Conservation (phyloP, 2,797 vertebrate species). For the Molossus molossus region DNA sequence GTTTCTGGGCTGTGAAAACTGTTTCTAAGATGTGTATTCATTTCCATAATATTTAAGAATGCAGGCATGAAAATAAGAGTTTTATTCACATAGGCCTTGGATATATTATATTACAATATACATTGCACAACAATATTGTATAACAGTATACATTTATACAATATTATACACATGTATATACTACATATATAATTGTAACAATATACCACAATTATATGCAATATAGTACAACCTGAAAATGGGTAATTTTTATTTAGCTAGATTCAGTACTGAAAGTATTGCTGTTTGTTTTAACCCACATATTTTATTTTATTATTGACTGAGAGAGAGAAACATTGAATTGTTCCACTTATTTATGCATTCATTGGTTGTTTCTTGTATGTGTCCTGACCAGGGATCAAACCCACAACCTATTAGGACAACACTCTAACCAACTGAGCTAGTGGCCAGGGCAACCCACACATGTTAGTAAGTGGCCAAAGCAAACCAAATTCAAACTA, state of each 20-base stretch:
- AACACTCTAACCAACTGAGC: not conserved
- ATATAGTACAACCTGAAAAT: slow-evolving; percentile 16
- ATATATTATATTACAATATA: slow-evolving; percentile 20
- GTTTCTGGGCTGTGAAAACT: slow-evolving; percentile 29
- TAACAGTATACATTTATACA: slow-evolving; percentile 41
- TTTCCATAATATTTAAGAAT: slow-evolving; percentile 61
- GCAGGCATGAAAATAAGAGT: slow-evolving; percentile 29
- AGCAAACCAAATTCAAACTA: slow-evolving; percentile 24
- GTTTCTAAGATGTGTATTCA: slow-evolving; percentile 37
- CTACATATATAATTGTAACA: not conserved
- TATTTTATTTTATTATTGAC: not conserved
- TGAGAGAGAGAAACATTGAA: not conserved
- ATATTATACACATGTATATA: not conserved
- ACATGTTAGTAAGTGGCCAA: slow-evolving; percentile 12
- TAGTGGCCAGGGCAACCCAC: not conserved
- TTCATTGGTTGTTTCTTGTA: not conserved
- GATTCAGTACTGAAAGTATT: slow-evolving; percentile 49
- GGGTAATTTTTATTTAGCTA: slow-evolving; percentile 7
- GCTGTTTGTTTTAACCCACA: slow-evolving; percentile 22
- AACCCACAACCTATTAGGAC: not conserved
- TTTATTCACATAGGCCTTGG: slow-evolving; percentile 48
- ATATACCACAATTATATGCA: slow-evolving; percentile 14
- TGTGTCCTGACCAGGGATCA: not conserved
- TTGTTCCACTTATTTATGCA: not conserved
- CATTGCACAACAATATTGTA: slow-evolving; percentile 18